Conservation (phyloP, 2,888 invertebrate species). For the Oxyscelio sp. region DNA sequence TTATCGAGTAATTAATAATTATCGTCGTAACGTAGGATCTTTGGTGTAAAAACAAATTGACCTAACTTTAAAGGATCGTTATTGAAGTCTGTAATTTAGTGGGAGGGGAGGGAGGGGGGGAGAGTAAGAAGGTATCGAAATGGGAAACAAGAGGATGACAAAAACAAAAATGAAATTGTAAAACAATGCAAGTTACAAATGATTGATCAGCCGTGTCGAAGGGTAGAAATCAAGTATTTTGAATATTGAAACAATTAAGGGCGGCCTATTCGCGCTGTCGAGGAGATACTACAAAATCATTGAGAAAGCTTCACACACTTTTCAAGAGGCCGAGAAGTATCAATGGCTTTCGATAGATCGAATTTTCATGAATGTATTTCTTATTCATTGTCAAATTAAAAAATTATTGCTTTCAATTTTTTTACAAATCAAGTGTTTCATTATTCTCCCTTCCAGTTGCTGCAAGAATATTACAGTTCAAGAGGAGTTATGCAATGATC, state of each 20-base stretch:
- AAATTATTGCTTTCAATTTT: slow-evolving; percentile 85
- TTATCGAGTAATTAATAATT: slow-evolving; percentile 88
- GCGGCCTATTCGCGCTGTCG: slow-evolving; percentile 70
- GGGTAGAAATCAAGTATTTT: slow-evolving; percentile 81
- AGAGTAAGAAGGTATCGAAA: slow-evolving; percentile 9
- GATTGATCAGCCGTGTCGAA: slow-evolving; percentile 72
- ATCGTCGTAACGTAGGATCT: slow-evolving; percentile 87
- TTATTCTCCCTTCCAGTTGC: not conserved
- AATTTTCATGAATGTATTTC: slow-evolving; percentile 82
- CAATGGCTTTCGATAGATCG: slow-evolving; percentile 68
- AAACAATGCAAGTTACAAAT: slow-evolving; percentile 70
- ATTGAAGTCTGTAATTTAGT: slow-evolving; percentile 82
- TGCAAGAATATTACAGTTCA: too few species aligned
- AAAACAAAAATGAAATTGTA: slow-evolving; percentile 1
- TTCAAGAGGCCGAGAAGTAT: slow-evolving; percentile 64
- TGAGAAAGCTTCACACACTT: slow-evolving; percentile 74
- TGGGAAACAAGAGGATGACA: slow-evolving; percentile 1
- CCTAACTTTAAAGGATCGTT: slow-evolving; percentile 85
- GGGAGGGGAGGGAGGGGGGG: slow-evolving; percentile 58
- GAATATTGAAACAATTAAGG: slow-evolving; percentile 81
- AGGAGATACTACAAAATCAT: slow-evolving; percentile 31
- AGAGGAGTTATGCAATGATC: too few species aligned
- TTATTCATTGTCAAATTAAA: slow-evolving; percentile 84
- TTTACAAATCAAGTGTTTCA: slow-evolving; percentile 77
- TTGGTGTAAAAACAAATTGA: slow-evolving; percentile 87